Evolutionary conservation across 2,797 vertebrate species (phyloP).

Genomic region (Rhinatrema bivittatum): DNA sequence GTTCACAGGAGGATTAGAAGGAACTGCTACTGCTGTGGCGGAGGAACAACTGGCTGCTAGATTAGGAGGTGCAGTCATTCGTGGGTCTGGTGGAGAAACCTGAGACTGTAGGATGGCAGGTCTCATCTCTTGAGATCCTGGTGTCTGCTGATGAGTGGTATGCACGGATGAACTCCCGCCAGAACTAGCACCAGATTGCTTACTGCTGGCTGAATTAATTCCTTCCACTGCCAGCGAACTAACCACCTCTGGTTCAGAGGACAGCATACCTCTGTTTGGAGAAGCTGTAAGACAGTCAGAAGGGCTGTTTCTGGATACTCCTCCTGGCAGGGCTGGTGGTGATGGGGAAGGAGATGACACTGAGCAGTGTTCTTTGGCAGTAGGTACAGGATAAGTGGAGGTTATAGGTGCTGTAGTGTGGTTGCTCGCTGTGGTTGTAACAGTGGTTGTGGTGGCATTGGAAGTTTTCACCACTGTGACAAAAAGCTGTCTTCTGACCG

Average conservation of each 20-base stretch:
- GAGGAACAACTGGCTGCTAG: constrained; percentile 43
- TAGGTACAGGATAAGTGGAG: constrained; percentile 62
- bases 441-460: constrained; percentile 60
- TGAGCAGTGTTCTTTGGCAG: constrained; percentile 72
- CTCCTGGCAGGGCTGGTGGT: constrained; percentile 54
- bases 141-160: constrained; percentile 51
- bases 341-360: constrained; percentile 68
- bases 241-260: constrained; percentile 44
- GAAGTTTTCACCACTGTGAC: constrained; percentile 70
- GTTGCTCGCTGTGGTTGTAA: constrained; percentile 65
- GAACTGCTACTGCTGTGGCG: constrained; percentile 38
- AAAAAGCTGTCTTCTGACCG: constrained; percentile 66
- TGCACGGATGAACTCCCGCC: constrained; percentile 45
- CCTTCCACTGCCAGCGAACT: constrained; percentile 49
- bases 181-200: constrained; percentile 41
- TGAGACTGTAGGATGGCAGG: constrained; percentile 61
- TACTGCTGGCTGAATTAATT: constrained; percentile 20
- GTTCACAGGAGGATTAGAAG: constrained; percentile 41
- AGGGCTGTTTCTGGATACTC: constrained; percentile 54
- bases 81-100: constrained; percentile 59
- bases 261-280: constrained; percentile 54
- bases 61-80: constrained; percentile 57
- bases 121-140: constrained; percentile 55
- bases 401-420: constrained; percentile 60
- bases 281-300: constrained; percentile 46